Percentiles rank a stretch among this genome's conserved stretches.
These are phyloP conservation scores for Gulo gulo DNA, from an alignment of 2,113 vertebrate genomes.

Conservation along the genomic window DNA sequence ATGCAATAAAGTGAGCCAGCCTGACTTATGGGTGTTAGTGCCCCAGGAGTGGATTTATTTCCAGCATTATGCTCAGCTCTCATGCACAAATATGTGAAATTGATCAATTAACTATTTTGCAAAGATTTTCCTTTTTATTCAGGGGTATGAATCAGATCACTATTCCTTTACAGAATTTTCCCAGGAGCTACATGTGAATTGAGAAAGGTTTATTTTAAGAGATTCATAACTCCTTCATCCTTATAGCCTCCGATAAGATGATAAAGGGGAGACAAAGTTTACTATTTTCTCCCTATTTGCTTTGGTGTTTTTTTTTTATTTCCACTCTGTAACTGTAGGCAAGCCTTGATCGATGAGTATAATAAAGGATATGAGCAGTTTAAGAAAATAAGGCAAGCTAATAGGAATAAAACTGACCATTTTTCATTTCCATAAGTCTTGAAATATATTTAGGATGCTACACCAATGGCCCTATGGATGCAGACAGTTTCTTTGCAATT, in stretches of 20 bases:
- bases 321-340: slow-evolving; percentile 23
- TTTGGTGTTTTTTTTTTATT: background rate
- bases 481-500: slow-evolving; percentile 53
- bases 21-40: slow-evolving; percentile 42
- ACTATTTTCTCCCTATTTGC: slow-evolving; percentile 34
- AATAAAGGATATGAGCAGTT: slow-evolving; percentile 47
- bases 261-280: background rate
- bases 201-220: slow-evolving; percentile 25
- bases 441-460: slow-evolving; percentile 1
- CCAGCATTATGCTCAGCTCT: slow-evolving; percentile 42
- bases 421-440: slow-evolving; percentile 59
- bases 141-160: background rate
- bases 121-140: slow-evolving; percentile 51
- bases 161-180: slow-evolving; percentile 11
- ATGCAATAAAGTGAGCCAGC: slow-evolving; percentile 24
- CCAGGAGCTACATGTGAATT: slow-evolving; percentile 30
- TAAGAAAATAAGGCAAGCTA: slow-evolving; percentile 26
- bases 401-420: slow-evolving; percentile 28
- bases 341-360: slow-evolving; percentile 28
- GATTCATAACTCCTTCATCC: background rate
- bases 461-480: slow-evolving; percentile 45
- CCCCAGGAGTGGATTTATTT: slow-evolving; percentile 44
- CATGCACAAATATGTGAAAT: slow-evolving; percentile 52
- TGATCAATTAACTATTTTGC: slow-evolving; percentile 57
- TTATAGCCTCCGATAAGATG: background rate